Evolutionary conservation across 92 coral and sea anemone species (phyloP).

Genomic region (Palythoa heliodiscus): DNA sequence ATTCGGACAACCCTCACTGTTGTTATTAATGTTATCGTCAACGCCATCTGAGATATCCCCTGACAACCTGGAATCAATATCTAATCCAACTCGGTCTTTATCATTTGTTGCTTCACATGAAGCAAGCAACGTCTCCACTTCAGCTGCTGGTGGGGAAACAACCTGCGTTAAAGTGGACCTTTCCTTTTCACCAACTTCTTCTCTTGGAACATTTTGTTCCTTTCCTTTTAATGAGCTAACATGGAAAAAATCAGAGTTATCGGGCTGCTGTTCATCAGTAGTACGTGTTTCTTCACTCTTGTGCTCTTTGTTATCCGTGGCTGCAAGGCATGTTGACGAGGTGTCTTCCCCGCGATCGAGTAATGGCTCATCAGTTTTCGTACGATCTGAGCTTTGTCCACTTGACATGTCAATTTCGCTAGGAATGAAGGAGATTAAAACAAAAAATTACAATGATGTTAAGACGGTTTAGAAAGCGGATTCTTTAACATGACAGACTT

Average conservation of each 20-base stretch:
- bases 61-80: neutral
- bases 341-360: too few species aligned
- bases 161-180: neutral
- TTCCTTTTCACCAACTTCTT: neutral
- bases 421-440: too few species aligned
- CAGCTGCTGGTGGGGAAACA: neutral
- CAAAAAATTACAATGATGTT: too few species aligned
- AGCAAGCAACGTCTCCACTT: neutral
- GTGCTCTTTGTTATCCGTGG: neutral
- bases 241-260: neutral
- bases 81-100: neutral
- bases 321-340: neutral
- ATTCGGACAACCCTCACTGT: neutral
- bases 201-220: neutral
- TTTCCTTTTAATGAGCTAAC: neutral
- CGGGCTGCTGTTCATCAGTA: neutral
- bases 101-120: neutral
- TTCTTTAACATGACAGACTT: too few species aligned
- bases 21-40: neutral
- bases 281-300: neutral
- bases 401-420: neutral
- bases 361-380: too few species aligned
- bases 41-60: neutral
- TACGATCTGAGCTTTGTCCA: neutral
- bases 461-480: too few species aligned